Conservation (phyloP, 1,140 invertebrate species). For the Drosophila virilis region DNA sequence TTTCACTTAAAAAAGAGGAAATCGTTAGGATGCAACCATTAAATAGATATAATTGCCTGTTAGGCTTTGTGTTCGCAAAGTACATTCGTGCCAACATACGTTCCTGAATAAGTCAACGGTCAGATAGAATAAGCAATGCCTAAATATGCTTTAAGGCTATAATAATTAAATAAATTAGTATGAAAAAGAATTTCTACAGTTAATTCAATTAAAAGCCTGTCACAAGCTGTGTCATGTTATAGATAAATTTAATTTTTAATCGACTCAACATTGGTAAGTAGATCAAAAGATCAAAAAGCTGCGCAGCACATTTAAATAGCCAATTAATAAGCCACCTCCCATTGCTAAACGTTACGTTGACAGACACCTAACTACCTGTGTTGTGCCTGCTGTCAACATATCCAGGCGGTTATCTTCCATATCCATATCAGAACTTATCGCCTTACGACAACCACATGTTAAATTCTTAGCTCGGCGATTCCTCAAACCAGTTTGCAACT, state of each 20-base stretch:
- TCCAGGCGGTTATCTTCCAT: slow-evolving; percentile 65
- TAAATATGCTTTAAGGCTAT: neutral
- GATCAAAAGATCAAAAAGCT: slow-evolving; percentile 4
- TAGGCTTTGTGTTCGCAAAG: slow-evolving; percentile 33
- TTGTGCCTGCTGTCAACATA: slow-evolving; percentile 61
- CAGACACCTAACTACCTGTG: slow-evolving; percentile 59
- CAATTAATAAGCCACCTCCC: slow-evolving; percentile 12
- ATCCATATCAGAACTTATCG: slow-evolving; percentile 69
- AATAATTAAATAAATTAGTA: neutral
- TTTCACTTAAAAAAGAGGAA: slow-evolving; percentile 63
- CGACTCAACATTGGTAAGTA: neutral
- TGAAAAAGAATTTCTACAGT: too few species aligned
- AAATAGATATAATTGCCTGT: slow-evolving; percentile 71
- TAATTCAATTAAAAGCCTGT: neutral
- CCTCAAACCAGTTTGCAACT: slow-evolving; percentile 57
- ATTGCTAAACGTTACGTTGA: slow-evolving; percentile 20
- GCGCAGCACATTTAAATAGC: neutral
- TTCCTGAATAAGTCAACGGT: neutral
- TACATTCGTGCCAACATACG: neutral
- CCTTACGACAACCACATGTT: slow-evolving; percentile 58
- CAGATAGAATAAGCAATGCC: neutral
- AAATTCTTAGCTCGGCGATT: slow-evolving; percentile 37
- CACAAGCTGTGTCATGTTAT: slow-evolving; percentile 12
- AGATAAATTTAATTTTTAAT: slow-evolving; percentile 13
- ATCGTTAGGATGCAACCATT: slow-evolving; percentile 69